Base-by-base conservation (phyloP, 2,113 vertebrate species). In the Grus americana region DNA sequence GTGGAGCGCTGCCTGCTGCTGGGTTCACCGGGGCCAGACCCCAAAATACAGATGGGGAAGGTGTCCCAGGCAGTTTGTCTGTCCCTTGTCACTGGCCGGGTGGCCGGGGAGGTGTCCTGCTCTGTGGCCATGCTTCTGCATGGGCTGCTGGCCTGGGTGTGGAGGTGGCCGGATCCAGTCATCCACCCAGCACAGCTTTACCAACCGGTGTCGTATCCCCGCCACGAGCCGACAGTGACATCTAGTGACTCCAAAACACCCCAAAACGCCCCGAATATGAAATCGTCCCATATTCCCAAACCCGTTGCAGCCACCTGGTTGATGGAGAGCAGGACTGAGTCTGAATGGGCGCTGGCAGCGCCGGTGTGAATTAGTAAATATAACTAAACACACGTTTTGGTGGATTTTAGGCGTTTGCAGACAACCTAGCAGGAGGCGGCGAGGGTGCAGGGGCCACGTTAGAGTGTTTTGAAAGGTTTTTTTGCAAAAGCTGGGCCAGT, bases 221-320 rank as follows among this genome's bases (percentile, higher is more conserved):
- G 2, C 7, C 82, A 4, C 23, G 40, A n/a, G 79, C 79, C 91
- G 55, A 88, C 91, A 97, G 92, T 95, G 94, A 95, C 95, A 90
- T 47, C 95, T 96, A 94, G 91, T 68, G 95, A 83, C 93, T 44
- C 65, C 49, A 10, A 21, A 44, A 4, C 23, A 1, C 36, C 68
- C 52, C 47, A 23, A 42, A 80, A 15, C 12, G 21, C 29, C 72
- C 32, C 21, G 10, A 20, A 6, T 0, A 1, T 4, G 7, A 74
- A n/a, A 15, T 2, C 2, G 3, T 15, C 36, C 80, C 29, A 0
- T 7, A 14, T 14, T 30, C 17, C 20, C 79, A 15, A 1, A 5
- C 10, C 30, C 1, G 14, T 21, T 16, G 57, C 83, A 15, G 55
- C 36, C 12, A 1, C 26, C 26, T 0, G 61, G 4, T 11, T 23